Conservation (phyloP, 2,888 invertebrate species). For the Diaperis boleti region DNA sequence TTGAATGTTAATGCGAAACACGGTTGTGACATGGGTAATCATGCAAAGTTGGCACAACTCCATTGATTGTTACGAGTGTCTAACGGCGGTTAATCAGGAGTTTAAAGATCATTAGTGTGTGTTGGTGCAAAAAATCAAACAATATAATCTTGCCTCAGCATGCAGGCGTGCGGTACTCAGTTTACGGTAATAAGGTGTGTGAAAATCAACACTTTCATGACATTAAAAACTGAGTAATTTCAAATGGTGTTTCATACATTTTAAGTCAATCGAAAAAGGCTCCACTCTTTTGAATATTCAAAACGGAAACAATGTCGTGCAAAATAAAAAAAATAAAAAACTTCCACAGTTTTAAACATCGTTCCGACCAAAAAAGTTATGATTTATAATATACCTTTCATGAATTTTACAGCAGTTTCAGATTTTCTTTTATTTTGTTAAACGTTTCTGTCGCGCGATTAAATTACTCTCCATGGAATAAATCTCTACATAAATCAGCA, state of each 20-base stretch:
- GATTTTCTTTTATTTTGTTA: not conserved
- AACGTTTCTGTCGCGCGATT: slow-evolving; percentile 11
- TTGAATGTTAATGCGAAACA: slow-evolving; percentile 1
- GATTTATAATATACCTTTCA: not conserved
- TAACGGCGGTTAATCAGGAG: not conserved
- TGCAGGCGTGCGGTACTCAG: not conserved
- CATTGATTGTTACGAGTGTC: slow-evolving; percentile 1
- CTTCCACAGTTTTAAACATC: slow-evolving; percentile 9
- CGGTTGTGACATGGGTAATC: slow-evolving; percentile 5
- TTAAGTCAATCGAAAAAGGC: not conserved
- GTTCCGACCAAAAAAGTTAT: not conserved
- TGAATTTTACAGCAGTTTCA: no score
- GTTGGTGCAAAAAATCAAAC: slow-evolving; percentile 1
- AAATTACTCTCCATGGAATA: slow-evolving; percentile 7
- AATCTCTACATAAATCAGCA: slow-evolving; percentile 1
- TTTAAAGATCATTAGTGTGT: slow-evolving; percentile 9
- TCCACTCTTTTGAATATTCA: slow-evolving; percentile 18
- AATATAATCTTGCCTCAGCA: not conserved
- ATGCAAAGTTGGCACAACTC: not conserved
- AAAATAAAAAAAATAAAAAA: slow-evolving; percentile 11
- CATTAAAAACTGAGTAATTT: slow-evolving; percentile 1
- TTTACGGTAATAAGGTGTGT: slow-evolving; percentile 9
- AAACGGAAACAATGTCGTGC: slow-evolving; percentile 8
- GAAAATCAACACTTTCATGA: slow-evolving; percentile 17
- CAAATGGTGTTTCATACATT: slow-evolving; percentile 4